Evolutionary conservation across 2,888 invertebrate genomes (phyloP).

Genomic region (Ormyrus nitidulus): DNA sequence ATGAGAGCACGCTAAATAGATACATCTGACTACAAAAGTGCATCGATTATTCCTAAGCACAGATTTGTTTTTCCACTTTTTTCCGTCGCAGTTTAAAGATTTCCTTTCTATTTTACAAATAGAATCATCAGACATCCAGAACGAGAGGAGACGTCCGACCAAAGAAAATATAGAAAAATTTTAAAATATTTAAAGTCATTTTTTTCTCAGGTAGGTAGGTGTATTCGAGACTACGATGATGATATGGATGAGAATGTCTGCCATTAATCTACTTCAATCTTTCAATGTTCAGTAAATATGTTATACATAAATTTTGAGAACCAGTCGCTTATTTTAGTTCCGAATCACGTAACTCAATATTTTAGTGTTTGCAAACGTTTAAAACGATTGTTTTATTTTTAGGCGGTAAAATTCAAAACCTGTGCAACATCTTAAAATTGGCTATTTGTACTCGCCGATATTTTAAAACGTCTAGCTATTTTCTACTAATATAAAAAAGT

Average conservation of each 20-base stretch:
- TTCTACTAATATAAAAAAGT: neutral
- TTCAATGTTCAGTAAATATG: too few relatives aligned
- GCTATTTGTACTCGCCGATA: too few relatives aligned
- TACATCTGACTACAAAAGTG: conserved; percentile 60
- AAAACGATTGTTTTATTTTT: neutral
- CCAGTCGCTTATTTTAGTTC: too few relatives aligned
- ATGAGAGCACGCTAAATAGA: conserved; percentile 59
- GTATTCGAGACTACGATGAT: conserved; percentile 53
- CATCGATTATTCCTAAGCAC: conserved; percentile 57
- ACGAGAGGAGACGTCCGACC: conserved; percentile 24
- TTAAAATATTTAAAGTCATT: conserved; percentile 47
- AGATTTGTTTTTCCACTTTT: conserved; percentile 7
- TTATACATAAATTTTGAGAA: too few relatives aligned
- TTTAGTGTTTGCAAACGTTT: too few relatives aligned
- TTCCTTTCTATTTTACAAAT: conserved; percentile 43
- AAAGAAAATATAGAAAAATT: conserved; percentile 45
- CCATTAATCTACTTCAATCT: conserved; percentile 20
- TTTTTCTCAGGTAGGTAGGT: conserved; percentile 51
- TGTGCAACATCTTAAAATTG: neutral
- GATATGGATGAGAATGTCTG: conserved; percentile 58
- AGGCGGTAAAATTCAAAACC: neutral
- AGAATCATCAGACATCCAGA: conserved; percentile 35
- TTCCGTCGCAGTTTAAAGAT: conserved; percentile 5
- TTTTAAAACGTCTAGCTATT: conserved; percentile 2
- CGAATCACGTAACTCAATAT: too few relatives aligned